Evolutionary conservation across 1,140 invertebrate genomes (phyloP), one percentile per base, ranked within the genome.

Genomic region (Papilio glaucus): DNA sequence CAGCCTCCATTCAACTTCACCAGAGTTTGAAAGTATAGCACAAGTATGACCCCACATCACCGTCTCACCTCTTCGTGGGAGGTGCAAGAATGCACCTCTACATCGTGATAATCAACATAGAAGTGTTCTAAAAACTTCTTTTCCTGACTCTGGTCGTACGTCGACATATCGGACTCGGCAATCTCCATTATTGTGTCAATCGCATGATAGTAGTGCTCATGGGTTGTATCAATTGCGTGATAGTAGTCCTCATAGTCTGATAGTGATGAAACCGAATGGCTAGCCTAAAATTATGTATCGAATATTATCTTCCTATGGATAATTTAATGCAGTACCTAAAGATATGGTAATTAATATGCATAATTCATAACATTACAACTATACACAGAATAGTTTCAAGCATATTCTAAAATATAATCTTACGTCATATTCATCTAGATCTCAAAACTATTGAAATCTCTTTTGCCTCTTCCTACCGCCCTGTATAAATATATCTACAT

Each of bases 161-260:
- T 72, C 0, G 80, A 79, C 0, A 75, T 49, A 13, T 83, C 81
- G 1, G 76, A 53, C 71, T 89, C 88, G 1, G 77, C 77, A 0
- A 75, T 78, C 75, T 90, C 89, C 72, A 85, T 85, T 82, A 91
- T 92, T 0, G 88, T 89, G 61, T 85, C 85, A 38, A 90, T 90
- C 37, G 88, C 86, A 68, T 90, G 87, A 63, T 85, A 77, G 77
- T 82, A 86, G 37, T 88, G 85, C 39, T 85, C 83, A 76, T 83
- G 77, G 12, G 8, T 33, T 33, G 29, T 4, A 68, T 77, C 73
- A 60, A 73, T 41, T 57, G 10, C 49, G 21, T 57, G 29, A 77
- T 69, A 39, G 42, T 77, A 62, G 45, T 75, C 57, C 61, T 75
- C 68, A 53, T 72, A n/a, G 71, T 77, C 77, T 79, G 69, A 81